Evolutionary conservation across 1,140 invertebrate genomes (phyloP).

Genomic region (Sitophilus oryzae): DNA sequence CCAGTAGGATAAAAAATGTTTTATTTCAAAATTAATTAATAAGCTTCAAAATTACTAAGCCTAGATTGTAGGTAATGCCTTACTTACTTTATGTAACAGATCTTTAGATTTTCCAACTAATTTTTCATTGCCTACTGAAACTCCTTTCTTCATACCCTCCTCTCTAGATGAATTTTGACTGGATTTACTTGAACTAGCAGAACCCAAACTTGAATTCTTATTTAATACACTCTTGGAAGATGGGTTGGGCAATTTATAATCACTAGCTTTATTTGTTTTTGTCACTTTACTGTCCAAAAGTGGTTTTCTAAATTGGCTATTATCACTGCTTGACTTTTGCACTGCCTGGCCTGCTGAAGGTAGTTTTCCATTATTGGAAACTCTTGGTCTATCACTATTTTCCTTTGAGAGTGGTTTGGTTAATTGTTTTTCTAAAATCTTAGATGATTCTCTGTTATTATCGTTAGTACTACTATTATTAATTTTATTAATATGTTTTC

Average conservation of each 20-base stretch:
- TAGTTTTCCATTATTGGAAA: not conserved
- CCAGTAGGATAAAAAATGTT: too few species aligned
- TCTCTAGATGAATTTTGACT: not conserved
- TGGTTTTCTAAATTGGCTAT: not conserved
- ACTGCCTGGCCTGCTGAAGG: not conserved
- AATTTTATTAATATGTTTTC: not conserved
- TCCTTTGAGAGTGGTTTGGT: constrained; percentile 6
- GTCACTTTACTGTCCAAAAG: not conserved
- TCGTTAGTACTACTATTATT: not conserved
- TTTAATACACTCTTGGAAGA: too few species aligned
- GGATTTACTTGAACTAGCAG: too few species aligned
- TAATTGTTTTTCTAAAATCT: constrained; percentile 15
- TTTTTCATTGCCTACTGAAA: not conserved
- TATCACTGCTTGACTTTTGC: not conserved
- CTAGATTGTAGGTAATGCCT: not conserved
- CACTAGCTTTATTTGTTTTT: not conserved
- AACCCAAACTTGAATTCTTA: too few species aligned
- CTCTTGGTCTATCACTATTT: not conserved
- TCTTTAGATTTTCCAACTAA: constrained; percentile 19
- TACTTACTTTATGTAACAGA: constrained; percentile 17
- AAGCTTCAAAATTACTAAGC: too few species aligned
- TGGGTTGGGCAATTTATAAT: too few species aligned
- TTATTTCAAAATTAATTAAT: too few species aligned
- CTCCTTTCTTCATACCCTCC: not conserved
- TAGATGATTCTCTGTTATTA: not conserved